Conservation (phyloP, 2,113 vertebrate genomes). For the Ophiodon elongatus region DNA sequence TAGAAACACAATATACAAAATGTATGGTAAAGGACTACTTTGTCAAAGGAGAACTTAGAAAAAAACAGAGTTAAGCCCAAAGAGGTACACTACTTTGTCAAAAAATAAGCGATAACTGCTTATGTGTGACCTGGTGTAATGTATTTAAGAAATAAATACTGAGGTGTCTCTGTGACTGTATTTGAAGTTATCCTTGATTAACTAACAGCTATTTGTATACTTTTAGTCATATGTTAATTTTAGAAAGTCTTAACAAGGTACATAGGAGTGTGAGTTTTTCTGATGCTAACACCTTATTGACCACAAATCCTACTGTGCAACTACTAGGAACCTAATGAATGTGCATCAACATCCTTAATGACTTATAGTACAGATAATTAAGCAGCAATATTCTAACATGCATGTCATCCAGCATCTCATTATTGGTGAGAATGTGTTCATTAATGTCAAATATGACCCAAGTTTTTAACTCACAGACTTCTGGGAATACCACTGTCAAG, state of each 20-base stretch:
- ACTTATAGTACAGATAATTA: constrained; percentile 20
- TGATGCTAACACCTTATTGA: constrained; percentile 2
- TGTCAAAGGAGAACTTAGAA: background rate
- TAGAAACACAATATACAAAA: background rate
- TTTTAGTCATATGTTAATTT: background rate
- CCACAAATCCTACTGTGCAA: background rate
- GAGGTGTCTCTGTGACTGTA: background rate
- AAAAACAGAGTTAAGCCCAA: background rate
- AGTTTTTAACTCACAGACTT: constrained; percentile 44
- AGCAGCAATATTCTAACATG: constrained; percentile 15
- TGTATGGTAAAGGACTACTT: background rate
- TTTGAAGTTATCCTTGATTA: no score
- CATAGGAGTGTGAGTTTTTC: background rate
- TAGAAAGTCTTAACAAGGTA: background rate
- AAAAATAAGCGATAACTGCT: background rate
- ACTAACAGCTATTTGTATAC: background rate
- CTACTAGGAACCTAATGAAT: constrained; percentile 5
- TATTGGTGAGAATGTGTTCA: constrained; percentile 37
- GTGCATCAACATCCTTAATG: constrained; percentile 22
- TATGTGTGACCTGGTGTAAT: background rate
- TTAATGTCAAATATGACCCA: constrained; percentile 37
- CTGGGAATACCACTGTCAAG: constrained; percentile 47
- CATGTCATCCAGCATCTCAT: constrained; percentile 25
- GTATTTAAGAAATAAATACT: background rate
- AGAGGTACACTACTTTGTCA: background rate